Conservation (phyloP, 2,113 vertebrate species). For the Otolemur garnettii region DNA sequence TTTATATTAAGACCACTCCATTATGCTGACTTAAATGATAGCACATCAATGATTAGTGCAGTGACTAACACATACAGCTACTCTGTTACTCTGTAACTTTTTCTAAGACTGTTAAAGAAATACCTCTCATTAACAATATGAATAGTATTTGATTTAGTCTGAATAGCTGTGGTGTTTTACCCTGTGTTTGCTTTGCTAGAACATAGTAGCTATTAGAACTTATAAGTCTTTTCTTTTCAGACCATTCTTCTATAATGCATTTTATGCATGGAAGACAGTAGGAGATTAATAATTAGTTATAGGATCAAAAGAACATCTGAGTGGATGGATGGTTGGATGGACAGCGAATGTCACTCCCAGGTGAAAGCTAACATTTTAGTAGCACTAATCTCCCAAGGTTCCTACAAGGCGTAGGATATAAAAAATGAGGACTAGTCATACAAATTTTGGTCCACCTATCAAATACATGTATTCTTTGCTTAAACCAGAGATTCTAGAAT, state of each 20-base stretch:
- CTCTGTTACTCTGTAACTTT: neutral
- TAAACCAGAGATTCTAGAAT: neutral
- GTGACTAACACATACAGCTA: neutral
- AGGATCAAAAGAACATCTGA: neutral
- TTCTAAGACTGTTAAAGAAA: neutral
- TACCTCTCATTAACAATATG: neutral
- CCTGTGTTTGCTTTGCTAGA: neutral
- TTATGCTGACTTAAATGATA: neutral
- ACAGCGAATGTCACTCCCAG: neutral
- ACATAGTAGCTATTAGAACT: neutral
- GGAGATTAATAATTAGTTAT: neutral
- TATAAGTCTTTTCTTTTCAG: neutral
- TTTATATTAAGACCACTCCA: neutral
- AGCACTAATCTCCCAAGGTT: neutral
- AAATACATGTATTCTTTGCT: neutral
- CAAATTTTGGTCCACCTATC: neutral
- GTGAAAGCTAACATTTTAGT: neutral
- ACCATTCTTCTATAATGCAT: neutral
- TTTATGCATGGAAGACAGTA: neutral
- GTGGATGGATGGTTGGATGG: neutral
- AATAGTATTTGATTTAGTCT: constrained; percentile 15
- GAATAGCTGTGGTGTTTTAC: neutral
- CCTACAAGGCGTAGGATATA: neutral
- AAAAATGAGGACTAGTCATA: neutral
- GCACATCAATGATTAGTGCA: neutral